These are phyloP conservation scores for Tillus elongatus DNA, from an alignment of 2,888 invertebrate species.

Conservation along the genomic window DNA sequence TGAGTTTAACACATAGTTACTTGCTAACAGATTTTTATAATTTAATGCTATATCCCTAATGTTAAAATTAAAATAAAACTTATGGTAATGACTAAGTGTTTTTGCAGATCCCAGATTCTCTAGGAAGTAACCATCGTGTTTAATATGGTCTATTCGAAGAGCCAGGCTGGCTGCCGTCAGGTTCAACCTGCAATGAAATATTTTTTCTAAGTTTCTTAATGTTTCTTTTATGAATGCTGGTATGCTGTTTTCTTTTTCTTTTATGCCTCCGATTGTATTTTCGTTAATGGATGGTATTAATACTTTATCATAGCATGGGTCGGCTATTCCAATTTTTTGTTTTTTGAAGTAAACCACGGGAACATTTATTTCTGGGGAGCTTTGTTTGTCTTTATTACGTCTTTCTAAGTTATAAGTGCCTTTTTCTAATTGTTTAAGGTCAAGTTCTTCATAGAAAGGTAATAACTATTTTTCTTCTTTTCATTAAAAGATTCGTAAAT, in stretches of 20 bases:
- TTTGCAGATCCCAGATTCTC: not conserved
- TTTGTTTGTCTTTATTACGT: not conserved
- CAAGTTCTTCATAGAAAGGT: not conserved
- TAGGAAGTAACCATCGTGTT: not conserved
- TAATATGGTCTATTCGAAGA: constrained; percentile 1
- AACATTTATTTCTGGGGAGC: not conserved
- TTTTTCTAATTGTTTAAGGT: constrained; percentile 1
- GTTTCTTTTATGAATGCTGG: not conserved
- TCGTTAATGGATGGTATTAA: not conserved
- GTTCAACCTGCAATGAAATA: constrained; percentile 1
- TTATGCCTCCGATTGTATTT: not conserved
- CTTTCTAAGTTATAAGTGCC: not conserved
- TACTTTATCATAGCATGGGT: constrained; percentile 2
- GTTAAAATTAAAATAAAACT: constrained; percentile 3
- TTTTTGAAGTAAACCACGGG: constrained; percentile 3
- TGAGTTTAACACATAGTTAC: not conserved
- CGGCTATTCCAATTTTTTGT: not conserved
- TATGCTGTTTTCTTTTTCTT: not conserved
- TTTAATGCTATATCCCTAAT: not conserved
- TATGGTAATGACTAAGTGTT: not conserved
- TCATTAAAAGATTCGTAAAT: constrained; percentile 5
- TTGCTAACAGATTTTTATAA: not conserved
- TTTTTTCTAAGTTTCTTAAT: not conserved
- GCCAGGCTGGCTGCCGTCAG: constrained; percentile 3
- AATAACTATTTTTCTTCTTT: not conserved